phyloP scores from a whole-genome alignment of 2,888 invertebrate genomes.

The Podabrus alpinus region DNA sequence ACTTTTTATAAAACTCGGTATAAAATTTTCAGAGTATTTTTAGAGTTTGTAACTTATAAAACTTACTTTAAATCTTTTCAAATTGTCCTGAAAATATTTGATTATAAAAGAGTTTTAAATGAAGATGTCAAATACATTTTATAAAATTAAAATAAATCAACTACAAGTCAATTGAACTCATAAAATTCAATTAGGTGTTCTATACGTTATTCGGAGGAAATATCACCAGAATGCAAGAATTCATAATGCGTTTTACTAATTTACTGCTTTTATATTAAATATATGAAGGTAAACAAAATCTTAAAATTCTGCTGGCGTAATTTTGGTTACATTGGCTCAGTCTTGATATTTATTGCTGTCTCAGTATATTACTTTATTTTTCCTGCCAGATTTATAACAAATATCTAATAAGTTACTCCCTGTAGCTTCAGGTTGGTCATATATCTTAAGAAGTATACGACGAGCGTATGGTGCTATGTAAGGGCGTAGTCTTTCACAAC shows the following conservation, averaged over 20 bases:
- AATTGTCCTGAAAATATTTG: slow-evolving; percentile 24
- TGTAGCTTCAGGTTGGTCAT: slow-evolving; percentile 39
- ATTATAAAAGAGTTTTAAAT: slow-evolving; percentile 10
- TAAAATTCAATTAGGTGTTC: not conserved
- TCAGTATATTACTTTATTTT: slow-evolving; percentile 46
- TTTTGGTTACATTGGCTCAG: slow-evolving; percentile 46
- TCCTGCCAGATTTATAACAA: slow-evolving; percentile 48
- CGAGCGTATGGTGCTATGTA: slow-evolving; percentile 26
- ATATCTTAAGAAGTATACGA: slow-evolving; percentile 41
- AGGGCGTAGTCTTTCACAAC: slow-evolving; percentile 20
- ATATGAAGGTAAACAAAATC: not conserved
- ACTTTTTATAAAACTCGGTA: slow-evolving; percentile 27
- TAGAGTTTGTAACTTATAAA: slow-evolving; percentile 23
- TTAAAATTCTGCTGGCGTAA: slow-evolving; percentile 44
- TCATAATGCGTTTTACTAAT: not conserved
- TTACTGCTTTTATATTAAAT: not conserved
- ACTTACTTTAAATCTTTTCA: slow-evolving; percentile 21
- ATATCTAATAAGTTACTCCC: slow-evolving; percentile 49
- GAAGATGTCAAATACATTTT: not conserved
- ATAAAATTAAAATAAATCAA: not conserved
- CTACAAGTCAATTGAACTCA: not conserved
- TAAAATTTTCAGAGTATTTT: slow-evolving; percentile 30
- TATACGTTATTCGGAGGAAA: not conserved
- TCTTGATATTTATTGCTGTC: slow-evolving; percentile 43
- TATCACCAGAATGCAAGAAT: not conserved